Evolutionary conservation across 2,113 vertebrate species (phyloP).

Genomic region (Lanius collurio): DNA sequence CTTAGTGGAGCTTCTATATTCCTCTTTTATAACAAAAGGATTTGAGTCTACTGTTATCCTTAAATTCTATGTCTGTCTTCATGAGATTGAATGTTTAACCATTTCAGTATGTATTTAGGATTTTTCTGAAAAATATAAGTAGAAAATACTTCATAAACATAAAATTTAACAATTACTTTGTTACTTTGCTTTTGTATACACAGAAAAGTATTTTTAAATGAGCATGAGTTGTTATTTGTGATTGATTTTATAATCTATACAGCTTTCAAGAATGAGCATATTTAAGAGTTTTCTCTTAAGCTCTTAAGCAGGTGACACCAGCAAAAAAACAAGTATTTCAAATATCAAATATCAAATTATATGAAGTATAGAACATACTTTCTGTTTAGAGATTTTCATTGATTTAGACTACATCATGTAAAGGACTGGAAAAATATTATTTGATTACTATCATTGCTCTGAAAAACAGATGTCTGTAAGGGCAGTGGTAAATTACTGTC

Average conservation of each 20-base stretch:
- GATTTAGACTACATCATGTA: background rate
- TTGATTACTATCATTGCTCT: background rate
- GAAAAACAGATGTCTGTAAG: background rate
- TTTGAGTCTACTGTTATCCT: background rate
- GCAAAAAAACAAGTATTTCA: background rate
- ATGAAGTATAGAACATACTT: background rate
- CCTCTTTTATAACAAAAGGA: background rate
- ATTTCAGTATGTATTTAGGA: background rate
- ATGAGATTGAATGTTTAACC: background rate
- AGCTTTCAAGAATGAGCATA: background rate
- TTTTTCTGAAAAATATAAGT: background rate
- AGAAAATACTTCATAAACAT: background rate
- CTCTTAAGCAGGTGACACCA: background rate
- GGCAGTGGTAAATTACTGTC: background rate
- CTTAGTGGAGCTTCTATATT: background rate
- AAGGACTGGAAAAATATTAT: background rate
- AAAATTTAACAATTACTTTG: background rate
- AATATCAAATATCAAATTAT: background rate
- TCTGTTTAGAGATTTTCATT: background rate
- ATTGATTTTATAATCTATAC: background rate
- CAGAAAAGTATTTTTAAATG: background rate
- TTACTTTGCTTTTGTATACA: background rate
- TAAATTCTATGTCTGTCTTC: background rate
- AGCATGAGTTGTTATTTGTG: background rate
- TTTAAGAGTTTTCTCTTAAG: background rate